Percentiles rank a stretch among this genome's conserved stretches.
phyloP scores from a whole-genome alignment of 2,797 vertebrate genomes.

The Tamandua tetradactyla region DNA sequence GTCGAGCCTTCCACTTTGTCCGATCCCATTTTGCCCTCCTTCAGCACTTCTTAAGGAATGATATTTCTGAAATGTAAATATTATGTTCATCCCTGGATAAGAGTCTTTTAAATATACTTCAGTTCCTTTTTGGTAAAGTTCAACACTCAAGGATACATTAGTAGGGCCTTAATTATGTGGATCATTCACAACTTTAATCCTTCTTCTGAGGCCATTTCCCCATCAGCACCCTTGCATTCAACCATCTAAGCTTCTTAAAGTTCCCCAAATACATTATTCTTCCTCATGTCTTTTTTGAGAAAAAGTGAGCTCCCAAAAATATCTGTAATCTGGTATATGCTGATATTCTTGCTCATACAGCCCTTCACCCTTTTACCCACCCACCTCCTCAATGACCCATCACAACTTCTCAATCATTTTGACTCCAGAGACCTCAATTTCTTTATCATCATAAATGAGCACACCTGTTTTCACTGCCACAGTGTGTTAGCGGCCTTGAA shows the following conservation, averaged over 20 bases:
- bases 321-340: background rate
- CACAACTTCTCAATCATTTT: background rate
- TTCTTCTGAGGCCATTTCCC: background rate
- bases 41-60: background rate
- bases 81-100: background rate
- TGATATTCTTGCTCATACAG: background rate
- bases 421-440: background rate
- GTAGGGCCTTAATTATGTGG: background rate
- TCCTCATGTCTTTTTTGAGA: background rate
- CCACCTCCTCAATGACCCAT: background rate
- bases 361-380: background rate
- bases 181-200: background rate
- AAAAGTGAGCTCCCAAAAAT: background rate
- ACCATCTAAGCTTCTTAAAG: background rate
- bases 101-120: background rate
- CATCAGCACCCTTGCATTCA: background rate
- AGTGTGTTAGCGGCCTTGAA: too few species aligned
- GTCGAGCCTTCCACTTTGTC: background rate
- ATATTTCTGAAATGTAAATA: background rate
- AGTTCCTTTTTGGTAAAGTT: background rate
- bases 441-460: fast-evolving
- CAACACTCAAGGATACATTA: fast-evolving
- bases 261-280: background rate
- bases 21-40: background rate
- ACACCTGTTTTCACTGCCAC: background rate